Evolutionary conservation across 2,113 vertebrate genomes (phyloP), one percentile per base, ranked within the genome.

Genomic region (Apodemus sylvaticus): DNA sequence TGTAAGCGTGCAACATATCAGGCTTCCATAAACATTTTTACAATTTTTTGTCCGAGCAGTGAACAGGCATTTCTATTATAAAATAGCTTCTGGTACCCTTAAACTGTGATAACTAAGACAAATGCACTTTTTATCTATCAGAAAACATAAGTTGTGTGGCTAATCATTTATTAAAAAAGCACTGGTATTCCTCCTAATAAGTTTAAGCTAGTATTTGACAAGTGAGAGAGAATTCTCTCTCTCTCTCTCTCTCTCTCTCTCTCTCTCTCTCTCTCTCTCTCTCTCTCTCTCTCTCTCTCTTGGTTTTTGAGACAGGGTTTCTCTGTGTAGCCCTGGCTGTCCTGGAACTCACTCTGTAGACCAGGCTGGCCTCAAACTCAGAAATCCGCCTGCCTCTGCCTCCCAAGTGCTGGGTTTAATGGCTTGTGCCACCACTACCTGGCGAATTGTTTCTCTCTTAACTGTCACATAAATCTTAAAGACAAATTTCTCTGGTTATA

Each of bases 401-500:
- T n/a, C n/a, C n/a, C n/a, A n/a, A n/a, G n/a, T n/a, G n/a, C n/a
- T n/a, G n/a, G n/a, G n/a, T n/a, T n/a, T n/a, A n/a, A n/a, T n/a
- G n/a, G n/a, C n/a, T n/a, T n/a, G n/a, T n/a, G n/a, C n/a, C n/a
- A n/a, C n/a, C n/a, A n/a, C n/a, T n/a, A n/a, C n/a, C n/a, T n/a
- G n/a, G n/a, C n/a, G n/a, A n/a, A 91, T 74, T 66, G 62, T 76
- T 64, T 64, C 90, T 88, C 24, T 94, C 58, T 29, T 76, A 66
- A 70, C 19, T 4, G 66, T 79, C 39, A 83, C 70, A 8, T 91
- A 92, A 10, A 55, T 78, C 55, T 89, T 92, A 62, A 91, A 89
- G 66, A 55, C 31, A 92, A 64, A 82, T 85, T 89, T 95, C 42
- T 97, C n/a, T 36, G 2, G 45, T 93, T 86, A 78, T 95, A 77